Evolutionary conservation across 92 coral and sea anemone species (phyloP), one percentile per base, ranked within the genome.

Genomic region (Umimayanthus chanpuru): DNA sequence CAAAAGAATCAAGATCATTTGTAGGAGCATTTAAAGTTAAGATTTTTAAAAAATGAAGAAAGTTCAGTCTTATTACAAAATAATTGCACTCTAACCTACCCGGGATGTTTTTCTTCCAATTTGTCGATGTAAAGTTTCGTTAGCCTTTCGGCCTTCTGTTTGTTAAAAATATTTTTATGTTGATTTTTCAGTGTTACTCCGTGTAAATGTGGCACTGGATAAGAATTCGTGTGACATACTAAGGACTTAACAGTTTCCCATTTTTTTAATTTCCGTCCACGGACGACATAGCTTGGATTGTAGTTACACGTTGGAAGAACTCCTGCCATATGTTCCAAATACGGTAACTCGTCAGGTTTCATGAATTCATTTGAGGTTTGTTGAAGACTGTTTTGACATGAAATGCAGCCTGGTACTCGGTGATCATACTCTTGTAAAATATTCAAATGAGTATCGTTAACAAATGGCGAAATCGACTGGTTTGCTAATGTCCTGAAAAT

Each of bases 381-480:
- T 73, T 32, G 40, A 32, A 14, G 9, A 36, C 78, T 4, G 49
- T 14, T 18, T 38, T 9, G 32, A 16, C 78, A 73, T 14, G 47
- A 32, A 32, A 12, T 38, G 10, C 78, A 38, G 9, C 3, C 78
- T 6, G 78, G 78, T 36, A 38, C 49, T 2, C 78, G 47, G 21
- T 73, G 78, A 73, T 73, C 78, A 8, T 73, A 73, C n/a, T 32
- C 4, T 73, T 73, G 78, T 73, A 38, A 36, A 12, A 8, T 47
- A 73, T 36, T 40, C 28, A 73, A 36, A 3, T 73, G 43, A 40
- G 43, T 20, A 36, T 73, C 78, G 28, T 73, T 73, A 40, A 36
- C 78, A 73, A 32, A 73, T 30, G 78, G 78, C 78, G 78, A 73
- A 73, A 73, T 36, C 78, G 43, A 73, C 23, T 38, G 47, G 21